Evolutionary conservation across 2,888 invertebrate species (phyloP), one percentile per base, ranked within the genome.

Genomic region (Pachliopta kotzebuea): DNA sequence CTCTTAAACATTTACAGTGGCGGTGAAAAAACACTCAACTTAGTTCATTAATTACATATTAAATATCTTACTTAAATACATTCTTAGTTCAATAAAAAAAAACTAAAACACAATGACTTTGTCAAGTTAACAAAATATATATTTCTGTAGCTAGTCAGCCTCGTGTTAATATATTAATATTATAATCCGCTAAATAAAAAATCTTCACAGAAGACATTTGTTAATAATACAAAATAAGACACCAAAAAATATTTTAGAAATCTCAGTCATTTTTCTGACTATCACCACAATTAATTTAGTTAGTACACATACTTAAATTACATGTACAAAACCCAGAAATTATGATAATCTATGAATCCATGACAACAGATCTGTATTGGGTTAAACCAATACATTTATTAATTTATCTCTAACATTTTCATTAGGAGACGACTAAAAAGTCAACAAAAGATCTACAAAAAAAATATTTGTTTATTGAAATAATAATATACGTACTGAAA

Each of bases 201-300:
- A 68, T 76, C 81, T 83, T 84, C 81, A 84, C 77, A 78, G 80
- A 85, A 83, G 81, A 81, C 70, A 76, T 74, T 57, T 68, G 73
- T 77, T 74, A 70, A 69, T 76, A 71, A 74, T 77, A 73, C 72
- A 79, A 70, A 70, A 74, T 70, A 69, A 69, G 73, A 69, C 67
- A 66, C 57, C 31, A 55, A 55, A 64, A 62, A 62, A 31, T 60
- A 54, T 29, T 50, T 29, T 50, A 59, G 56, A 63, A 65, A 64
- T 56, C 50, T 80, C 80, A 81, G 80, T 81, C 77, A 72, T 72
- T 74, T 78, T 63, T 70, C 71, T 76, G 71, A 77, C 74, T 74
- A 75, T 63, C 31, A 50, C 49, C 60, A 74, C 63, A 65, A 56
- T 63, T 62, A 66, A 67, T 70, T 70, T 66, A 64, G 60, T 73